Base-by-base conservation (phyloP, 2,113 vertebrate species). In the Nothobranchius furzeri region DNA sequence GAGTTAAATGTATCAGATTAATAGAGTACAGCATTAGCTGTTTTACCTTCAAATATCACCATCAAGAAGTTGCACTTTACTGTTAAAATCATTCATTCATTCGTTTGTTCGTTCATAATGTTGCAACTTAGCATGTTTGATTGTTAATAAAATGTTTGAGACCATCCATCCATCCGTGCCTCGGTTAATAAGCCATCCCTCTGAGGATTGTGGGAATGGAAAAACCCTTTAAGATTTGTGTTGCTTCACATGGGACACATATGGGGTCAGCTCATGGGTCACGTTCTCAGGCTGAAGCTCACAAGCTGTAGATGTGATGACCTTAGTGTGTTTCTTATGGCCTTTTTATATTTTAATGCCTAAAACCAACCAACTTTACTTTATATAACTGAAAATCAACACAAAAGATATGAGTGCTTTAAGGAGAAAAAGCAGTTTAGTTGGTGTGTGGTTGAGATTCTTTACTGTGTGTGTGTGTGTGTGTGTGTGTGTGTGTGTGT, bases 171-270 rank as follows among this genome's bases (percentile, higher is more conserved):
- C 30, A 30, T 30, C 30, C 30, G 4, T 30, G 30, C 30, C 30
- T 30, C 4, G 30, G 2, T 65, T 3, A 10, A 43, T 40, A 40
- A 36, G 46, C 4, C 8, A 10, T 47, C 7, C 60, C 52, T 25
- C 51, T 56, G 79, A 76, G 75, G 79, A 67, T 70, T 55, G 35
- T 87, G 79, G 71, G 84, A 73, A 85, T 4, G 68, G 50, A 56
- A 74, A 55, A 10, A 3, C 37, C 30, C 40, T 60, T 60, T 64
- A 17, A 63, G 12, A 52, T 36, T 45, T 53, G 36, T 36, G 53
- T 52, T 47, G 43, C 66, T 83, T 89, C 84, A 75, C 88, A 86
- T 75, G 82, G 79, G 82, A 83, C 65, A 49, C 43, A 5, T 10
- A 30, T 11, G 14, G 48, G 73, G 78, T 79, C 68, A 51, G 58